Evolutionary conservation across 2,797 vertebrate species (phyloP).

Genomic region (Xenops minutus): DNA sequence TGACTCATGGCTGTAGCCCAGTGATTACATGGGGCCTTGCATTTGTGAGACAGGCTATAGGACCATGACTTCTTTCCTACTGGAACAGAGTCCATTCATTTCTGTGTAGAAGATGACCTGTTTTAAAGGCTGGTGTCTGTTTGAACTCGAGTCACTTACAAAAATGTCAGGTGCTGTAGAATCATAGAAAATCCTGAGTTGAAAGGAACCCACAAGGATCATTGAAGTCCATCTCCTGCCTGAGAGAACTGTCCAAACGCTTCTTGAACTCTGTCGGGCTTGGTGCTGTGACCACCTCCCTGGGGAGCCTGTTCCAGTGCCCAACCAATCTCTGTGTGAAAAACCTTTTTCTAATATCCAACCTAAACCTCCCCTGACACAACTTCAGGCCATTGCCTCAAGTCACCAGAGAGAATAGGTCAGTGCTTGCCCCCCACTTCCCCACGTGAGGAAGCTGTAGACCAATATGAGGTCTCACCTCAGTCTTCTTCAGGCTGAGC

Average conservation of each 20-base stretch:
- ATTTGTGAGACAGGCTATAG: not conserved
- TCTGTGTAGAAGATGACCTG: not conserved
- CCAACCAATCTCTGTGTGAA: not conserved
- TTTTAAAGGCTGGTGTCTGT: not conserved
- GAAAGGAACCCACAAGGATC: not conserved
- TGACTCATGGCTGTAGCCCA: not conserved
- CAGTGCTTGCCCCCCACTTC: not conserved
- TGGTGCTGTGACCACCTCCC: not conserved
- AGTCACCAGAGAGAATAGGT: not conserved
- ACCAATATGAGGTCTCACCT: not conserved
- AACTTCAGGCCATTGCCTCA: fast-evolving
- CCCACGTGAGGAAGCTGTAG: not conserved
- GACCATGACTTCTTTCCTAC: not conserved
- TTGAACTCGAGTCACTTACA: not conserved
- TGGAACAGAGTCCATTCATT: not conserved
- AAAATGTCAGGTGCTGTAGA: not conserved
- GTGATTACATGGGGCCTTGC: not conserved
- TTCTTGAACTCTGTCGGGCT: not conserved
- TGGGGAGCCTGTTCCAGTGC: not conserved
- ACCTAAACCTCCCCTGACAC: not conserved
- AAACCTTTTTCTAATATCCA: not conserved
- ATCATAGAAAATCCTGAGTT: not conserved
- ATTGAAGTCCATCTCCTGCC: not conserved
- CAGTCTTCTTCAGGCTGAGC: not conserved
- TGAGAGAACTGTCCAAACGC: not conserved